phyloP scores from a whole-genome alignment of 1,140 invertebrate species.

The Zaprionus africanus region DNA sequence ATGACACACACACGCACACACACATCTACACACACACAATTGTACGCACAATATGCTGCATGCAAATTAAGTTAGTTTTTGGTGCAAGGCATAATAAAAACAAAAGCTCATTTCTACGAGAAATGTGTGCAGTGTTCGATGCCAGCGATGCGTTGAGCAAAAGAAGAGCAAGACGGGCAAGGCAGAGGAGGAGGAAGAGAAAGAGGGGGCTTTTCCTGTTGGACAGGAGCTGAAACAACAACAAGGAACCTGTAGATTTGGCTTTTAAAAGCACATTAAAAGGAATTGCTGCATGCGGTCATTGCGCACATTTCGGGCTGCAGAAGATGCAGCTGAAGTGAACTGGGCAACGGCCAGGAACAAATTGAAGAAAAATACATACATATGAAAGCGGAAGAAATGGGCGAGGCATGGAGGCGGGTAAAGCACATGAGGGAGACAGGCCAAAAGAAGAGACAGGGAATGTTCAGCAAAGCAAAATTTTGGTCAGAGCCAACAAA shows the following conservation, averaged over 20 bases:
- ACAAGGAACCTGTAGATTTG: conserved; percentile 71
- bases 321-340: conserved; percentile 1
- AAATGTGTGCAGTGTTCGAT: conserved; percentile 53
- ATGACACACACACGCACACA: conserved; percentile 19
- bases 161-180: background rate
- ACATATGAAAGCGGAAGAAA: background rate
- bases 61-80: conserved; percentile 81
- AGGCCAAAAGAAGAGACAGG: background rate
- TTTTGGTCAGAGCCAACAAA: background rate
- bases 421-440: background rate
- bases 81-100: conserved; percentile 67
- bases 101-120: conserved; percentile 65
- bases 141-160: conserved; percentile 12
- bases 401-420: background rate
- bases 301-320: conserved; percentile 42
- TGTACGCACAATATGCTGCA: conserved; percentile 57
- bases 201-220: background rate
- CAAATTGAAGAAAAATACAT: conserved; percentile 65
- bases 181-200: background rate
- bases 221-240: conserved; percentile 23
- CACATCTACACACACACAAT: conserved; percentile 8
- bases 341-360: conserved; percentile 31
- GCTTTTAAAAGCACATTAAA: conserved; percentile 79
- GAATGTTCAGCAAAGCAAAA: background rate
- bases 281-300: conserved; percentile 66